Conservation (phyloP, 2,888 invertebrate genomes). For the Diploptera punctata region DNA sequence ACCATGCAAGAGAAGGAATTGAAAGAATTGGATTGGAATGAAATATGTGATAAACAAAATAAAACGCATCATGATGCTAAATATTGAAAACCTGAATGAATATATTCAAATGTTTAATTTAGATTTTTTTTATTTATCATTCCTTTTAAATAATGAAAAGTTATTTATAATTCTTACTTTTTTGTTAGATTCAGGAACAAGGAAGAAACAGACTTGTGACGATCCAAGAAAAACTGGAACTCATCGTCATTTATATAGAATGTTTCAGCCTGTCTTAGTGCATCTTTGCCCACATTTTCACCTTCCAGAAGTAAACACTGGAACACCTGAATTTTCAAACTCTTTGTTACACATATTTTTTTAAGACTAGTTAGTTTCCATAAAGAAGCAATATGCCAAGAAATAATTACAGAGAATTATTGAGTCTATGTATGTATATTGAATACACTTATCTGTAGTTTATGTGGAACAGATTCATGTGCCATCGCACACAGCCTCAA, state of each 20-base stretch:
- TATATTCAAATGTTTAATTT: neutral
- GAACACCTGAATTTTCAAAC: constrained; percentile 58
- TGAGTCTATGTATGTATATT: no score
- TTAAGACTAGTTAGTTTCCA: no score
- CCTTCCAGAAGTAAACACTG: constrained; percentile 60
- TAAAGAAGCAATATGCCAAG: no score
- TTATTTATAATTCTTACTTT: constrained; percentile 45
- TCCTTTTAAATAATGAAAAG: no score
- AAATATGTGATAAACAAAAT: neutral
- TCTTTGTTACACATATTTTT: no score
- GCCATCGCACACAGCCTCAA: no score
- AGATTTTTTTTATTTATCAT: neutral
- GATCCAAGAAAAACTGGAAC: constrained; percentile 56
- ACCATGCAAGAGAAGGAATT: no score
- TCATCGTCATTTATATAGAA: constrained; percentile 57
- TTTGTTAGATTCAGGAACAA: constrained; percentile 59
- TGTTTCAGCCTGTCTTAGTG: constrained; percentile 55
- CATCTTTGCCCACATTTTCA: constrained; percentile 58
- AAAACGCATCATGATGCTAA: neutral
- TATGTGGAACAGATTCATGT: no score
- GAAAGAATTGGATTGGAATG: neutral
- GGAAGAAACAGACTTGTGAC: constrained; percentile 53
- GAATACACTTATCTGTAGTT: no score
- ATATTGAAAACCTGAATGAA: neutral
- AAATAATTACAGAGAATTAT: no score